These are phyloP conservation scores for Dendrocincla fuliginosa DNA, from an alignment of 2,797 vertebrate species.

Conservation along the genomic window DNA sequence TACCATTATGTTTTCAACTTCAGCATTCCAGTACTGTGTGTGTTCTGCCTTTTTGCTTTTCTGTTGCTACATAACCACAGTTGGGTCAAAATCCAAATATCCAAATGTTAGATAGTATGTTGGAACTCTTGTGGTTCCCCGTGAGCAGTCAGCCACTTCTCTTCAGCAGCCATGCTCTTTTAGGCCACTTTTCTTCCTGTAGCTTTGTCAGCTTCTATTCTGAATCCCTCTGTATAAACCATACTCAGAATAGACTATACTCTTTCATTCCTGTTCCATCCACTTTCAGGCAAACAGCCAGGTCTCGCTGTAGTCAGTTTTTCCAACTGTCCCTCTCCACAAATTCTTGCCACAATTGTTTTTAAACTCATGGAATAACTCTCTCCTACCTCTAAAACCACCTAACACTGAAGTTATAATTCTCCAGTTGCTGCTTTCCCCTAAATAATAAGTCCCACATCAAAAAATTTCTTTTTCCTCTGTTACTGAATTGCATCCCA, in stretches of 20 bases:
- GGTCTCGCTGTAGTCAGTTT: background rate
- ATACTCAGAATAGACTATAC: background rate
- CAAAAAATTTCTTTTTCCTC: background rate
- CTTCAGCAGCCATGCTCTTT: background rate
- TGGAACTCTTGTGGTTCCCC: background rate
- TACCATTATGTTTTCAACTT: background rate
- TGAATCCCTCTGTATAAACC: background rate
- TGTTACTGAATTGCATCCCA: background rate
- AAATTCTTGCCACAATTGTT: background rate
- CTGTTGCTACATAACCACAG: background rate
- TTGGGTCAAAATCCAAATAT: background rate
- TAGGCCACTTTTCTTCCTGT: background rate
- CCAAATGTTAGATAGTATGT: background rate
- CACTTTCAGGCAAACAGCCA: slow-evolving; percentile 24
- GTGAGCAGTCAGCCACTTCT: background rate
- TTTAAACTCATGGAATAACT: background rate
- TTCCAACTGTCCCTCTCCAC: slow-evolving; percentile 4
- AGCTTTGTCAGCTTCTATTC: background rate
- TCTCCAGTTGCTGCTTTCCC: background rate
- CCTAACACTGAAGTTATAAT: background rate
- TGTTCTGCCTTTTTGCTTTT: background rate
- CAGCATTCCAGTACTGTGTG: background rate
- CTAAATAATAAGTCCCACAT: background rate
- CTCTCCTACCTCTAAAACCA: background rate
- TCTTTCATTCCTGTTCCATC: background rate